A percentile compares a stretch with the other conserved stretches of the same genome.
Evolutionary conservation across 2,797 vertebrate species (phyloP).

Genomic region (Rhodeus uyekii): DNA sequence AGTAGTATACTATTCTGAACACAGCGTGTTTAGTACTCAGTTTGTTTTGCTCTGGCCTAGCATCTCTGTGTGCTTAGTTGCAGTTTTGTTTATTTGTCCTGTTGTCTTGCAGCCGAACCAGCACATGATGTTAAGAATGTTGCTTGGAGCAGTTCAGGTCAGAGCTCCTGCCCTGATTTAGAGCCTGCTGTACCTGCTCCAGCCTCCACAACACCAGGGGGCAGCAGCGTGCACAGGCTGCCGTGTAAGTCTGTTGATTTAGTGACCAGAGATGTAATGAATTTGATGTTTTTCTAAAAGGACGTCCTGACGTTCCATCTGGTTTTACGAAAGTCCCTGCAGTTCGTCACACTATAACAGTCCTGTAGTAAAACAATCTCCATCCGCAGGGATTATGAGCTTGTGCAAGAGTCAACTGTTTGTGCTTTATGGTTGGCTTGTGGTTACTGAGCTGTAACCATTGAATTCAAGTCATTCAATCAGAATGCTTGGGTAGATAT

Average conservation of each 20-base stretch:
- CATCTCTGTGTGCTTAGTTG: constrained; percentile 63
- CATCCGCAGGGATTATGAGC: background rate
- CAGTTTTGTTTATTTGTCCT: constrained; percentile 39
- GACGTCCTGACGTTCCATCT: background rate
- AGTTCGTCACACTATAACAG: background rate
- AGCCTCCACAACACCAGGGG: constrained; percentile 67
- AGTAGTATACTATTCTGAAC: background rate
- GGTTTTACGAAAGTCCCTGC: background rate
- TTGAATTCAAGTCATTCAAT: background rate
- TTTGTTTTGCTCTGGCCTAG: constrained; percentile 46
- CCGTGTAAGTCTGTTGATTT: constrained; percentile 68
- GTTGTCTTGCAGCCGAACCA: constrained; percentile 78
- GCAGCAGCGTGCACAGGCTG: constrained; percentile 64
- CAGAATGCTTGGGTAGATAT: background rate
- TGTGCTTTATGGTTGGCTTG: background rate
- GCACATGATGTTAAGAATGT: constrained; percentile 80
- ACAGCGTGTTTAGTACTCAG: background rate
- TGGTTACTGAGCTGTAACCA: background rate
- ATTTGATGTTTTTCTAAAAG: background rate
- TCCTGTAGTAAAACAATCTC: background rate
- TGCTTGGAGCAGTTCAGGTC: constrained; percentile 80
- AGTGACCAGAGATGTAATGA: background rate
- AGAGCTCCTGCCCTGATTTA: constrained; percentile 74
- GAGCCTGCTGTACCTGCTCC: constrained; percentile 73
- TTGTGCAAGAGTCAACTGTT: background rate